Evolutionary conservation across 2,797 vertebrate species (phyloP).

Genomic region (Gymnocypris eckloni): DNA sequence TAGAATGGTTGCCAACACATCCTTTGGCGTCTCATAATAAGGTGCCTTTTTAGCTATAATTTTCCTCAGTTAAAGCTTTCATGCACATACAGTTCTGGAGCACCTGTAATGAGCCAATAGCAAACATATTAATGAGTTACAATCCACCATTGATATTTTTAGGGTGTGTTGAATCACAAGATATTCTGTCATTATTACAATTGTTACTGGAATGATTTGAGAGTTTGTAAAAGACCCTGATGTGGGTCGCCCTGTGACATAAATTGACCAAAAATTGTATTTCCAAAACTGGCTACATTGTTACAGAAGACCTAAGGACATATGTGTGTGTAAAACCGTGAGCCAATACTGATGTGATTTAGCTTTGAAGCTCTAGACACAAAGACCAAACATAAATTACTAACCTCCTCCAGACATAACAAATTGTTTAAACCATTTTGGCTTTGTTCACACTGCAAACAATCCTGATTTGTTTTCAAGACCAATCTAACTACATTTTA

Average conservation of each 20-base stretch:
- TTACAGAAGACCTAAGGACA: slow-evolving; percentile 9
- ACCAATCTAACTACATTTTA: background rate
- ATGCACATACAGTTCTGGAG: slow-evolving; percentile 31
- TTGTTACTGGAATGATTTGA: slow-evolving; percentile 9
- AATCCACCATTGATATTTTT: slow-evolving; percentile 8
- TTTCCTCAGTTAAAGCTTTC: slow-evolving; percentile 42
- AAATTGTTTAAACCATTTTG: slow-evolving; percentile 5
- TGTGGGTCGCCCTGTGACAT: background rate
- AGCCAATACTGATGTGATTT: background rate
- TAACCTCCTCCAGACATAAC: slow-evolving; percentile 4
- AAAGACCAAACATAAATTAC: slow-evolving; percentile 1
- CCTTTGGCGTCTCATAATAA: slow-evolving; percentile 9
- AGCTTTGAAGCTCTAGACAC: slow-evolving; percentile 1
- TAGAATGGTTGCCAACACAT: slow-evolving; percentile 29
- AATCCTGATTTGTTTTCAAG: slow-evolving; percentile 18
- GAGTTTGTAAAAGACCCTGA: slow-evolving; percentile 15
- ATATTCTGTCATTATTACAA: background rate
- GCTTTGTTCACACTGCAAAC: slow-evolving; percentile 32
- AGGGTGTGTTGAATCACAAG: background rate
- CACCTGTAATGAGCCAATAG: slow-evolving; percentile 37
- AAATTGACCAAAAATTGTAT: too few species aligned
- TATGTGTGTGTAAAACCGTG: background rate
- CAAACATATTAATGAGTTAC: slow-evolving; percentile 23
- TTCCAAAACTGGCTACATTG: slow-evolving; percentile 3
- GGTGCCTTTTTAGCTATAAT: slow-evolving; percentile 37